Base-by-base conservation (phyloP, 2,113 vertebrate genomes). In the Entosphenus tridentatus region DNA sequence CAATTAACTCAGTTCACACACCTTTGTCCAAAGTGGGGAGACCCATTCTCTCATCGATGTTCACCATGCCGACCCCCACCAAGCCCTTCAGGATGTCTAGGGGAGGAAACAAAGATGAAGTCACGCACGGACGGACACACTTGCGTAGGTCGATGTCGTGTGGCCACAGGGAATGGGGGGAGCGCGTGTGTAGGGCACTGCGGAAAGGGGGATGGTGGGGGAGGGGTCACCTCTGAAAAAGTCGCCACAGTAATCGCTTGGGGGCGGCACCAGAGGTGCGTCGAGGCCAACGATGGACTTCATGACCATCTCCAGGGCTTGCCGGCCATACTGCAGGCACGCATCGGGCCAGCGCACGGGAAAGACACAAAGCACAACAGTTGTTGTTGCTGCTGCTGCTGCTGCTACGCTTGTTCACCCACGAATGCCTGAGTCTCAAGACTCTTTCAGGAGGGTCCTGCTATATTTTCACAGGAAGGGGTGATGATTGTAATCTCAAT, bases 261-360 rank as follows among this genome's bases (percentile, higher is more conserved):
- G 93, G 1, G 93, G 87, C 1, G 87, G 84, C 55, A 98, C 92
- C 71, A 98, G 78, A 1, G 93, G 88, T 14, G 83, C 75, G 70
- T 98, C 93, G 5, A 97, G 79, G 77, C 85, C 96, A 65, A 98
- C 93, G 67, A 98, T 97, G 6, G 93, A 98, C 76, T 95, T 96
- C 93, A 97, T 98, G 57, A 98, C 90, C 17, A 95, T 96, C 75
- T 98, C 93, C 74, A 98, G 80, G 73, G 92, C 93, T 14, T 91
- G 96, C 81, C 93, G 85, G 72, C 93, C 93, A 72, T 96, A 98
- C 93, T 98, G 79, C 3, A 10, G 39, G 39, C 39, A 39, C 21
- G 21, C 39, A 39, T 5, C 39, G 6, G 39, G 39, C 39, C 39
- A 7, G 39, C 39, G 39, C 39, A 39, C 39, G 6, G 39, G 39